These are phyloP conservation scores for Semaprochilodus insignis DNA, from an alignment of 2,797 vertebrate genomes.

Conservation along the genomic window DNA sequence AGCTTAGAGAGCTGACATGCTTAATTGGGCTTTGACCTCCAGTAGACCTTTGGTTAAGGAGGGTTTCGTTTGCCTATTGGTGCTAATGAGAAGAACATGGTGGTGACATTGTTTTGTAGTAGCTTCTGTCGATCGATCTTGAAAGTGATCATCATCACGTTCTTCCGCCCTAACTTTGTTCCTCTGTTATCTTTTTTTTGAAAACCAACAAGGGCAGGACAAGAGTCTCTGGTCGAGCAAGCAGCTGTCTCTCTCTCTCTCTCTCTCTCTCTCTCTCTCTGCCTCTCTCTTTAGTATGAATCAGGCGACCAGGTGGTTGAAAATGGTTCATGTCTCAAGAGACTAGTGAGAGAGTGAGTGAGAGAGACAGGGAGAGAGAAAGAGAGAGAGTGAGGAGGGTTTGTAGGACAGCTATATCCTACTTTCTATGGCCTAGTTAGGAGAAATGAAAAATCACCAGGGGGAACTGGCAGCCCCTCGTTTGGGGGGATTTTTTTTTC, in stretches of 20 bases:
- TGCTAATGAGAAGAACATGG: neutral
- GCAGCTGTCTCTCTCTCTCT: slow-evolving; percentile 24
- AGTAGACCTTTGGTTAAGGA: neutral
- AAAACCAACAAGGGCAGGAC: slow-evolving; percentile 28
- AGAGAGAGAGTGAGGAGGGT: slow-evolving; percentile 54
- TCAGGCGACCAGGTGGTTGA: slow-evolving; percentile 78
- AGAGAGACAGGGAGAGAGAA: slow-evolving; percentile 34
- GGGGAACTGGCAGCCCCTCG: slow-evolving; percentile 73
- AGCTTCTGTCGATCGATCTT: neutral
- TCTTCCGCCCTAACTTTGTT: slow-evolving; percentile 3
- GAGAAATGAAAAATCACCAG: slow-evolving; percentile 81
- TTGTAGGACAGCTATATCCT: slow-evolving; percentile 86
- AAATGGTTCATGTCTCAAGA: slow-evolving; percentile 82
- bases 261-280: slow-evolving; percentile 17
- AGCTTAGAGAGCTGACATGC: slow-evolving; percentile 1
- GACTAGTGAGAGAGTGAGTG: slow-evolving; percentile 55
- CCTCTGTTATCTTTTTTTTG: slow-evolving; percentile 23
- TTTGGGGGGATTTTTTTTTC: slow-evolving; percentile 50
- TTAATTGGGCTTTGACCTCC: slow-evolving; percentile 4
- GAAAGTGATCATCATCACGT: neutral
- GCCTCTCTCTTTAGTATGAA: slow-evolving; percentile 45
- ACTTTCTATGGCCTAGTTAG: slow-evolving; percentile 84
- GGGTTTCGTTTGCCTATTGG: neutral
- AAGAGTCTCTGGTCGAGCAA: slow-evolving; percentile 5
- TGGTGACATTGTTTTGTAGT: slow-evolving; percentile 1